Percentiles rank a stretch among this genome's conserved stretches.
These are phyloP conservation scores for Archips crataeganus DNA, from an alignment of 2,888 invertebrate species.

Conservation along the genomic window DNA sequence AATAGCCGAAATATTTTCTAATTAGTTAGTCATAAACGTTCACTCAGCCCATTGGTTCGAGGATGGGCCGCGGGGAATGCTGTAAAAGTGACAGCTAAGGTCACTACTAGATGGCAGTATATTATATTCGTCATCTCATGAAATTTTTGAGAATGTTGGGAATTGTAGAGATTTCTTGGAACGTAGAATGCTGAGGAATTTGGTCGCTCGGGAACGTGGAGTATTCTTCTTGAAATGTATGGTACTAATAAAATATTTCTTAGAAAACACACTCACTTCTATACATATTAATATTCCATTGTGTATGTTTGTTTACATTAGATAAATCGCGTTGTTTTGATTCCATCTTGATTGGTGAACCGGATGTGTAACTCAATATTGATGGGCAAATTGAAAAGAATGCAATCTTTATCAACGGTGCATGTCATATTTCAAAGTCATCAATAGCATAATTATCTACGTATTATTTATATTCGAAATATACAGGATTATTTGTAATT, in stretches of 20 bases:
- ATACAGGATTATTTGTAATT: too few species aligned
- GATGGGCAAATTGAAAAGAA: background rate
- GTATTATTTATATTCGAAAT: too few species aligned
- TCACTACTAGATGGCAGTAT: conserved; percentile 31
- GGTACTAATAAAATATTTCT: background rate
- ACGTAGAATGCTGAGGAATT: background rate
- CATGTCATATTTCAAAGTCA: too few species aligned
- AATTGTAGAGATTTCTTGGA: conserved; percentile 22
- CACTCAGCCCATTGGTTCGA: conserved; percentile 26
- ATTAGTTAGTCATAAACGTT: conserved; percentile 47
- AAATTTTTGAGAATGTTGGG: conserved; percentile 23
- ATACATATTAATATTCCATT: background rate
- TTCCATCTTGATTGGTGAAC: background rate
- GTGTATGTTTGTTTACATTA: background rate
- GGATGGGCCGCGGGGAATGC: conserved; percentile 19
- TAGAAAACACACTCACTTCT: background rate
- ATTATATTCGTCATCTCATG: conserved; percentile 34
- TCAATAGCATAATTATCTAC: too few species aligned
- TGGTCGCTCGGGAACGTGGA: background rate
- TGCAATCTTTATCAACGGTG: too few species aligned
- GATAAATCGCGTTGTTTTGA: background rate
- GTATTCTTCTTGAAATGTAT: background rate
- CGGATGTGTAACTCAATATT: background rate
- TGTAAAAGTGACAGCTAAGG: conserved; percentile 30
- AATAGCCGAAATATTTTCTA: conserved; percentile 58